Evolutionary conservation across 92 coral and sea anemone genomes (phyloP), one percentile per base, ranked within the genome.

Genomic region (Paramuricea clavata): DNA sequence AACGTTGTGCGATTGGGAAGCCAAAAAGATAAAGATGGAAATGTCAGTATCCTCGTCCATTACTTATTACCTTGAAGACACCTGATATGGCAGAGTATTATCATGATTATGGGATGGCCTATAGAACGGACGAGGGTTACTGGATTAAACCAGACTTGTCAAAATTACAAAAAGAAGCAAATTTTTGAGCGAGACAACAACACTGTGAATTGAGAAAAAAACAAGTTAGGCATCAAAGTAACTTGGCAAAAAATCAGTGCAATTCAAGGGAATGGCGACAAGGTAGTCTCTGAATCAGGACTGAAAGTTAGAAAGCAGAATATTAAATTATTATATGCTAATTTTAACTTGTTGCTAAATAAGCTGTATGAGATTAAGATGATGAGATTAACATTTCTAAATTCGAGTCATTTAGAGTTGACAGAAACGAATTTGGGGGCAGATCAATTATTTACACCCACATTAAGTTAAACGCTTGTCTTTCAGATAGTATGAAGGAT

Each of bases 1-100:
- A 69, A 39, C 21, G 75, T 68, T 68, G 44, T 34, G 39, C 74
- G 42, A 32, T 69, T 69, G 43, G 75, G 75, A 32, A 39, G 75
- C 49, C 75, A 22, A 30, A 69, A 30, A 27, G 75, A 69, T 17
- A 69, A 69, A 69, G 42, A 69, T 34, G 75, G 75, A 9, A 69
- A 69, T 32, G 11, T 69, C 15, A 69, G 31, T 34, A 32, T 30
- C 49, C 75, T 69, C 75, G 75, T 11, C 75, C 75, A 17, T 19
- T 69, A 9, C 75, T 69, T 69, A 39, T 69, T 69, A 39, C 49
- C 19, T 69, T 69, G 44, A 39, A 15, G 5, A 69, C 49, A 27
- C 26, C 75, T 32, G 75, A 69, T 34, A 17, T 39, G 49, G 75
- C 75, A 22, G 68, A 60, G 68, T 60, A 17, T 60, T 60, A 60